Base-by-base conservation (phyloP, 2,888 invertebrate species). In the Dryobota labecula region DNA sequence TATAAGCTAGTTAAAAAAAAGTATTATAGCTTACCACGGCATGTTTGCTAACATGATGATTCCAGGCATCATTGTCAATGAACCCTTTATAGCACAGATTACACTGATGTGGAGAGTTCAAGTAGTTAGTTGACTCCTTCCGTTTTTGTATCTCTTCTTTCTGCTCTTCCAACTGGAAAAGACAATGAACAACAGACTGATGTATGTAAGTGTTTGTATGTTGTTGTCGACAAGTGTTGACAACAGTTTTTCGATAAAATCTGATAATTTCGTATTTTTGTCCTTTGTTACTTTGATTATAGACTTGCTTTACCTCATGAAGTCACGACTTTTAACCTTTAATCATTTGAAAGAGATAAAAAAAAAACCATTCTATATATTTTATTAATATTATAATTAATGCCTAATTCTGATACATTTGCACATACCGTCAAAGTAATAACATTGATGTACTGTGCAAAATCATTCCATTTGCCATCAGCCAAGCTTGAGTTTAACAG, bases 11-110 rank as follows among this genome's bases (percentile, higher is more conserved):
- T n/a, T n/a, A n/a, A n/a, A n/a, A n/a, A n/a, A n/a, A n/a, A n/a
- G n/a, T n/a, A 36, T 30, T 15, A 36, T 24, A 24, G 5, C 65
- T 73, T 73, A 95, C 95, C 82, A 89, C 88, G 5, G 93, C 91
- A 73, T 96, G 95, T 87, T 94, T 95, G 13, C 87, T 87, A 27
- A 92, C 86, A 70, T 96, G 95, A 61, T 95, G 93, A 36, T 92
- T 89, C 93, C 93, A 96, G 0, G 95, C 94, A n/a, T 91, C 86
- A 1, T 91, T 90, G 68, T 96, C 93, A 0, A 95, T 92, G 86
- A 96, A 96, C 0, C 95, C 95, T 65, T 95, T 94, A 78, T 84
- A 96, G 76, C 95, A 95, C 1, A 92, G 84, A 18, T 89, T 84
- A 78, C 95, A 96, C 57, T 95, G 92, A 84, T 87, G 94, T 5